Percentiles rank a stretch among this genome's conserved stretches.
These are phyloP conservation scores for Autographa gamma DNA, from an alignment of 2,888 invertebrate species.

Conservation along the genomic window DNA sequence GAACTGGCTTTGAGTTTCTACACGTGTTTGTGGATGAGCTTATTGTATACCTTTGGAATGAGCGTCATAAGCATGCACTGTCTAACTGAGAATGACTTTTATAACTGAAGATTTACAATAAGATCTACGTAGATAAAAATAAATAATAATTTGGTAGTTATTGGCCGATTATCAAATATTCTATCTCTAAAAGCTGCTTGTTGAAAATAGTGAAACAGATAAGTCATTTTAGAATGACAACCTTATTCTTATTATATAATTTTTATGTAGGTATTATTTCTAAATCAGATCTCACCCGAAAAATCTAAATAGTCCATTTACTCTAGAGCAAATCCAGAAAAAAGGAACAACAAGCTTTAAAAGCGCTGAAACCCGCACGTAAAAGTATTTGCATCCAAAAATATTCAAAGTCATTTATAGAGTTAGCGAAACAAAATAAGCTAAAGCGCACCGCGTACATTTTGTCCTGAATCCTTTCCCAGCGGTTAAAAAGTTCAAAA, in stretches of 20 bases:
- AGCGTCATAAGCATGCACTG: not conserved
- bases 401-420: constrained; percentile 50
- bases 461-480: constrained; percentile 61
- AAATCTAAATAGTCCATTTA: not conserved
- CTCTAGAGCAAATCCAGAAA: not conserved
- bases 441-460: constrained; percentile 61
- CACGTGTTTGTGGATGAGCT: constrained; percentile 11
- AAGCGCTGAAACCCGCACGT: constrained; percentile 20
- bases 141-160: too few species aligned
- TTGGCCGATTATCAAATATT: too few species aligned
- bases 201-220: too few species aligned
- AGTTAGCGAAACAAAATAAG: constrained; percentile 57
- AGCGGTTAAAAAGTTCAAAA: constrained; percentile 62
- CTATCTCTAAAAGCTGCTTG: too few species aligned
- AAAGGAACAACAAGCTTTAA: constrained; percentile 20
- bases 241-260: too few species aligned
- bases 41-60: constrained; percentile 19
- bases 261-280: too few species aligned
- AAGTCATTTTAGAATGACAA: too few species aligned
- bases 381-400: constrained; percentile 38
- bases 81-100: not conserved
- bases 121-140: not conserved
- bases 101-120: too few species aligned
- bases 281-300: not conserved
- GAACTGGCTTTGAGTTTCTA: constrained; percentile 33